Percentiles rank a stretch among this genome's conserved stretches.
These are phyloP conservation scores for Bimastos eiseni DNA, from an alignment of 2,888 invertebrate species.

Conservation along the genomic window DNA sequence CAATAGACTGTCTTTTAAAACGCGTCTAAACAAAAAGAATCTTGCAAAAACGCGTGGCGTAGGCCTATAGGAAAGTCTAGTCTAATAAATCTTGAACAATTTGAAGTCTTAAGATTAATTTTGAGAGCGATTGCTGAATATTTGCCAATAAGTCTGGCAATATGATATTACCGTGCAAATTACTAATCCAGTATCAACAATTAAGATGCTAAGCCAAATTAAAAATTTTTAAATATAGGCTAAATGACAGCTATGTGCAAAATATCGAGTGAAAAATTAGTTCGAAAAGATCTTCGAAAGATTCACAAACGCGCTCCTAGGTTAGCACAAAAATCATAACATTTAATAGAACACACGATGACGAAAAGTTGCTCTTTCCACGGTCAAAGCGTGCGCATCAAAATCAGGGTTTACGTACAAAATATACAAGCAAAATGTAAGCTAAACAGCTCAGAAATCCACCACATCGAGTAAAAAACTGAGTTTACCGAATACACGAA, in stretches of 20 bases:
- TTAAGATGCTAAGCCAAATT: background rate
- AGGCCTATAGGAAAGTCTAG: no score
- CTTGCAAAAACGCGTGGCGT: no score
- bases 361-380: background rate
- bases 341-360: background rate
- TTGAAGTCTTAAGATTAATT: no score
- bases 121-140: no score
- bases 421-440: constrained; percentile 4
- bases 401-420: background rate
- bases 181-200: background rate
- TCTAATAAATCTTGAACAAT: no score
- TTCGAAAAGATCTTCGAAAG: background rate
- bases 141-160: no score
- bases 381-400: background rate
- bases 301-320: background rate
- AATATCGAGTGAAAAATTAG: background rate
- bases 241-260: background rate
- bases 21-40: no score
- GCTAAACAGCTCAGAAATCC: background rate
- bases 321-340: background rate
- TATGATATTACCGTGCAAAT: background rate
- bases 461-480: background rate
- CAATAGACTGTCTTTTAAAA: no score
- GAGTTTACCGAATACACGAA: constrained; percentile 13
- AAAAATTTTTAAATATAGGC: background rate